Base-by-base conservation (phyloP, 2,113 vertebrate species). In the Pteruthius melanotis region DNA sequence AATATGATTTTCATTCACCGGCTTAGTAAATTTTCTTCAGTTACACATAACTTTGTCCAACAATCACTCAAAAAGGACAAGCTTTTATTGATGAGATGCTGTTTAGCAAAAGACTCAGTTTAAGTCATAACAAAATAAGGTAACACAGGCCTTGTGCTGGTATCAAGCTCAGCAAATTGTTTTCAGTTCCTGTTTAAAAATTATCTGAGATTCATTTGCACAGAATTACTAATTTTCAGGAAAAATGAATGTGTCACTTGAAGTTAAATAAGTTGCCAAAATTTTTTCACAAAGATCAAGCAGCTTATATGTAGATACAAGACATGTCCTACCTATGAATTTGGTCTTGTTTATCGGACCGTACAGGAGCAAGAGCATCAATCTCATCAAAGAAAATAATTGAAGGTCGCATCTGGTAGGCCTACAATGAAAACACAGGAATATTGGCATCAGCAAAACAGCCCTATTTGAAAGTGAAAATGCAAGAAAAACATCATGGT, bases 321-420 rank as follows among this genome's bases (percentile, higher is more conserved):
- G 54, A 91, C 33, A 19, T 35, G 14, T 52, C 71, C 96, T 96
- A 99, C 99, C 99, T 99, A 94, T 99, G 98, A 96, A 99, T 98
- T 91, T 99, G 99, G 94, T 99, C 99, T 96, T 99, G 99, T 35
- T 99, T 98, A 66, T 98, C 98, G 50, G 99, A 99, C 53, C 98
- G 96, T 53, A 99, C 98, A 61, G 99, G 99, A 95, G 99, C 99
- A 66, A 99, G 97, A 75, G 99, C 99, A 97, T 99, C 99, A 20
- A 99, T 99, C 96, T 99, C 99, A 79, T 99, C 99, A 94, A 99
- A 99, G 97, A 99, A 99, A 96, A 99, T 99, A 87, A 99, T 99
- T 24, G 99, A 98, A 31, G 99, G 99, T 83, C 99, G 98, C 99
- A 99, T 99, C 91, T 99, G 98, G 96, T 98, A 99, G 16, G 99